These are phyloP conservation scores for Popillia japonica DNA, from an alignment of 1,140 invertebrate species.

Conservation along the genomic window DNA sequence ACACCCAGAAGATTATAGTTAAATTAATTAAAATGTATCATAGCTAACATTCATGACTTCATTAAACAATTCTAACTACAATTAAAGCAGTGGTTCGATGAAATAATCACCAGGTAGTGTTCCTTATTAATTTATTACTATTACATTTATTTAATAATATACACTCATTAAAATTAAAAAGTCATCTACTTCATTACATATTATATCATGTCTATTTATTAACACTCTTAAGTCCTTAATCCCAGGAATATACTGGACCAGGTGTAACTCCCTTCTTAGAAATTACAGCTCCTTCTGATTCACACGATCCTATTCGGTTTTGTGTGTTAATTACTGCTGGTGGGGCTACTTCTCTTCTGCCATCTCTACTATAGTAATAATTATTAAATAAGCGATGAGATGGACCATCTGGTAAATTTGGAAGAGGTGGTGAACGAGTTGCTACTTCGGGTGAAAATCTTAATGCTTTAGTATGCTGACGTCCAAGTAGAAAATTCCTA, in stretches of 20 bases:
- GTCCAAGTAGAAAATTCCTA: conserved; percentile 69
- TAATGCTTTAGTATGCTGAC: conserved; percentile 68
- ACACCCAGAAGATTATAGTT: neutral
- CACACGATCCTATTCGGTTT: neutral
- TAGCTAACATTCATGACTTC: neutral
- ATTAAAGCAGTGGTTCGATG: neutral
- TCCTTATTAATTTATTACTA: neutral
- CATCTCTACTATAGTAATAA: conserved; percentile 83
- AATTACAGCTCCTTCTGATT: too few species aligned
- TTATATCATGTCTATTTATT: neutral
- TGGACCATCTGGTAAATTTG: conserved; percentile 77
- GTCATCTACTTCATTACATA: neutral
- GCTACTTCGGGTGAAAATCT: conserved; percentile 71
- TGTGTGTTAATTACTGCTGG: conserved; percentile 59
- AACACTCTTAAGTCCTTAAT: conserved; percentile 12
- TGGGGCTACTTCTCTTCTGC: conserved; percentile 73
- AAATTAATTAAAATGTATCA: neutral
- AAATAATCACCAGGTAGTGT: neutral
- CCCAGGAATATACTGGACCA: neutral
- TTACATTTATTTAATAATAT: conserved; percentile 8
- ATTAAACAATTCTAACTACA: too few species aligned
- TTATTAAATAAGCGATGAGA: conserved; percentile 74
- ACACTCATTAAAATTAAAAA: conserved; percentile 18
- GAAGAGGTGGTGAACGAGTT: conserved; percentile 77
- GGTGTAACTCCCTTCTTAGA: conserved; percentile 5